Conservation (phyloP, 2,797 vertebrate species). For the Yasuhikotakia modesta region DNA sequence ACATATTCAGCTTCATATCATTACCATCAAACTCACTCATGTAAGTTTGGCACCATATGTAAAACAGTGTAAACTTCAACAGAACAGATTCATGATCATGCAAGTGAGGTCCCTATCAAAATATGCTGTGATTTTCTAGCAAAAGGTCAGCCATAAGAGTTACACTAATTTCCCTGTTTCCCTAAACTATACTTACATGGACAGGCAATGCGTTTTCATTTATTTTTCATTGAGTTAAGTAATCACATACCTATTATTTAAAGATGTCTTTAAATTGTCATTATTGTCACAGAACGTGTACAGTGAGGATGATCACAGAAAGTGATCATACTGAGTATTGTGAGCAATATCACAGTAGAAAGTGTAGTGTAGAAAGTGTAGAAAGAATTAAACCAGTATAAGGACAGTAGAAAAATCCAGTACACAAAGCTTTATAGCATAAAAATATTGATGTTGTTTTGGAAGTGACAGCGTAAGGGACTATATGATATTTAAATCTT, state of each 20-base stretch:
- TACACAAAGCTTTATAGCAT: no score
- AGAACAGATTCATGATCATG: conserved; percentile 5
- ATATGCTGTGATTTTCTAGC: no score
- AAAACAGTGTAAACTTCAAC: conserved; percentile 22
- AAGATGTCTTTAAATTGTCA: background rate
- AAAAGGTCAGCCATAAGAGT: conserved; percentile 27
- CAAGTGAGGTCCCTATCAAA: conserved; percentile 18
- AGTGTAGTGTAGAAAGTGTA: no score
- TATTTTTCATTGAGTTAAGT: no score
- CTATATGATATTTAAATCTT: no score
- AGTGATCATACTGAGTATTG: background rate
- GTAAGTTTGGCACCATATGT: conserved; percentile 35
- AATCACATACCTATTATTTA: no score
- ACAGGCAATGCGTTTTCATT: background rate
- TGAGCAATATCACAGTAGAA: background rate
- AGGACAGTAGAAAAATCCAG: no score
- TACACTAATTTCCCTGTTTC: conserved; percentile 6
- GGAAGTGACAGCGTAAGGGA: no score
- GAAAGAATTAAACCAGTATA: no score
- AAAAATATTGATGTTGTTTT: no score
- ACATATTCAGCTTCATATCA: conserved; percentile 22
- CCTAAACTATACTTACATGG: background rate
- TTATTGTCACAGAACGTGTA: no score
- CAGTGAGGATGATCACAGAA: no score
- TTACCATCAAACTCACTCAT: conserved; percentile 23